Conservation (phyloP, 2,113 vertebrate genomes). For the Hippocampus barbouri region DNA sequence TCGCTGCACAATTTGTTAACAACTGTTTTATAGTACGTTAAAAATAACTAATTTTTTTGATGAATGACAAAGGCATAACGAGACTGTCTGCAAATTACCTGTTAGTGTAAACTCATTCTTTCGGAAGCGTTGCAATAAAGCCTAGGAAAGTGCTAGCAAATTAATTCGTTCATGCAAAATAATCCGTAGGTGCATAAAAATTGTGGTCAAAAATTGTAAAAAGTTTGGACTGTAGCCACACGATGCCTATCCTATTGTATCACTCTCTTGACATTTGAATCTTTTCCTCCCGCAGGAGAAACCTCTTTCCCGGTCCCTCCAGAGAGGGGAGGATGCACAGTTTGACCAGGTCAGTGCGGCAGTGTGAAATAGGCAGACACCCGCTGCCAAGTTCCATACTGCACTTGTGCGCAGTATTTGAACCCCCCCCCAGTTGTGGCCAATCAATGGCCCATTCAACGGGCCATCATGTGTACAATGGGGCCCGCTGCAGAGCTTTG, state of each 20-base stretch:
- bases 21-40: background rate
- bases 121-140: too few species aligned
- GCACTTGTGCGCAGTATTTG: conserved; percentile 26
- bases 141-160: background rate
- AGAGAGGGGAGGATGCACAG: conserved; percentile 98
- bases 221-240: too few species aligned
- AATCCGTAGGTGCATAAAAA: too few species aligned
- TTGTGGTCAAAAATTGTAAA: background rate
- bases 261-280: background rate
- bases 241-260: too few species aligned
- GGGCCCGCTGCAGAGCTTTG: conserved; percentile 64
- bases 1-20: too few species aligned
- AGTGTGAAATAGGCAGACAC: too few species aligned
- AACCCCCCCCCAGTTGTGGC: conserved; percentile 22
- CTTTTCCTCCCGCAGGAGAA: conserved; percentile 80
- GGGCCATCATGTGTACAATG: conserved; percentile 50
- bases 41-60: background rate
- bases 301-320: conserved; percentile 92
- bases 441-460: conserved; percentile 49
- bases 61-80: background rate
- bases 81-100: background rate
- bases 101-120: too few species aligned
- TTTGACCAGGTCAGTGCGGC: conserved; percentile 90
- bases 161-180: background rate
- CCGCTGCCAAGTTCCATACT: background rate